Evolutionary conservation across 2,888 invertebrate genomes (phyloP), one percentile per base, ranked within the genome.

Genomic region (Mellilla xanthometata): DNA sequence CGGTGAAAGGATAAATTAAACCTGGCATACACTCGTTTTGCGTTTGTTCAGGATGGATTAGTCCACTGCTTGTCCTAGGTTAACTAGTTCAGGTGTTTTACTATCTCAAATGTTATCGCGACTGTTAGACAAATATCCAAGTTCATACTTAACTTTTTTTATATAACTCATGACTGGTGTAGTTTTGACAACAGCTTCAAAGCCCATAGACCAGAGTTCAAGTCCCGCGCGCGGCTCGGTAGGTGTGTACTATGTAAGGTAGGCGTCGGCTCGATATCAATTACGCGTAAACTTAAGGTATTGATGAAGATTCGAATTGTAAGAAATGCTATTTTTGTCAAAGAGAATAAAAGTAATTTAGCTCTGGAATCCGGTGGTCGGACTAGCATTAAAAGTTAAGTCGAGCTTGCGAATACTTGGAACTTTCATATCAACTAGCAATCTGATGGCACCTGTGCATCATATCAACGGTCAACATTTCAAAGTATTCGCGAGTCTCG

Each of bases 241-340:
- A 41, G 38, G 49, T 55, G n/a, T n/a, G n/a, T n/a, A n/a, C n/a
- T n/a, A n/a, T n/a, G 49, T 54, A 59, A 58, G 49, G 73, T 76
- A 75, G 76, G 74, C 39, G 39, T 46, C 46, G 75, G 79, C 72
- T 72, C 72, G 74, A 85, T 82, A 81, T 82, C 83, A 82, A 83
- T 83, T 81, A 83, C 66, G 65, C 75, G 68, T 79, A 74, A 68
- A 35, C n/a, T 70, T 80, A 76, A 76, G 72, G 72, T 65, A 69
- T 73, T 61, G 65, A 71, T 63, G 68, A 70, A 67, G 69, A 73
- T 56, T 77, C 73, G 69, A 62, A 58, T 72, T 65, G 67, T 79
- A 81, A 83, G 79, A 76, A 69, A 83, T 73, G 82, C 77, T 89
- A 89, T 88, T 89, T 89, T 89, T 89, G 81, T 81, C 86, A 88